A percentile compares a stretch with the other conserved stretches of the same genome.
phyloP scores from a whole-genome alignment of 1,140 invertebrate genomes.

The Neodiprion lecontei region DNA sequence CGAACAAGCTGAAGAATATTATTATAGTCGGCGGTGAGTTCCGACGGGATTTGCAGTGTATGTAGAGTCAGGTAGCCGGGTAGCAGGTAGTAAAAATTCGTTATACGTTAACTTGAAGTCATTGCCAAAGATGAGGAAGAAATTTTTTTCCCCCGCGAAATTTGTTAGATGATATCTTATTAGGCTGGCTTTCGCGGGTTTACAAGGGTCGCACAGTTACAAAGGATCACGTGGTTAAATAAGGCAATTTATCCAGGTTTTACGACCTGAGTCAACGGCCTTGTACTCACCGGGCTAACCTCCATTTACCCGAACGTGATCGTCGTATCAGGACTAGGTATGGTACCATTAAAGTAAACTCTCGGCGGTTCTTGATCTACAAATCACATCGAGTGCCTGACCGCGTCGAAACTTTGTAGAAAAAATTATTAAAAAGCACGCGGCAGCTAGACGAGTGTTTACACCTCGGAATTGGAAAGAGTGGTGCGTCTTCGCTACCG shows the following conservation, averaged over 20 bases:
- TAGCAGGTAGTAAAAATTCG: neutral
- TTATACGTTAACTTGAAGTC: neutral
- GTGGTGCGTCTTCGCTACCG: neutral
- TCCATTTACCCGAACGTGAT: neutral
- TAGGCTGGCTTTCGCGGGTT: neutral
- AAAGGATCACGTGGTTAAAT: slow-evolving; percentile 10
- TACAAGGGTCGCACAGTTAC: slow-evolving; percentile 13
- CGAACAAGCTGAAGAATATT: neutral
- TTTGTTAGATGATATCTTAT: slow-evolving; percentile 5
- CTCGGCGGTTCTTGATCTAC: neutral
- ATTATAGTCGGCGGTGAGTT: neutral
- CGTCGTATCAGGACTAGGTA: neutral
- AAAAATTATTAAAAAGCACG: neutral
- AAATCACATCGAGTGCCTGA: no score
- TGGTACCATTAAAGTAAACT: neutral
- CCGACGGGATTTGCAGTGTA: neutral
- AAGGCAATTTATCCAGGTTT: slow-evolving; percentile 9
- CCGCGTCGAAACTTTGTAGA: no score
- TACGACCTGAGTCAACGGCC: neutral
- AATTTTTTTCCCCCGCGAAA: neutral
- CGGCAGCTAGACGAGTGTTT: neutral
- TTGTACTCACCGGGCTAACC: neutral
- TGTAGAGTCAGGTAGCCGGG: neutral
- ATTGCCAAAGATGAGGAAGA: neutral
- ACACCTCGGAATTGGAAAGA: neutral